Conservation (phyloP, 2,888 invertebrate genomes). For the Euplexia lucipara region DNA sequence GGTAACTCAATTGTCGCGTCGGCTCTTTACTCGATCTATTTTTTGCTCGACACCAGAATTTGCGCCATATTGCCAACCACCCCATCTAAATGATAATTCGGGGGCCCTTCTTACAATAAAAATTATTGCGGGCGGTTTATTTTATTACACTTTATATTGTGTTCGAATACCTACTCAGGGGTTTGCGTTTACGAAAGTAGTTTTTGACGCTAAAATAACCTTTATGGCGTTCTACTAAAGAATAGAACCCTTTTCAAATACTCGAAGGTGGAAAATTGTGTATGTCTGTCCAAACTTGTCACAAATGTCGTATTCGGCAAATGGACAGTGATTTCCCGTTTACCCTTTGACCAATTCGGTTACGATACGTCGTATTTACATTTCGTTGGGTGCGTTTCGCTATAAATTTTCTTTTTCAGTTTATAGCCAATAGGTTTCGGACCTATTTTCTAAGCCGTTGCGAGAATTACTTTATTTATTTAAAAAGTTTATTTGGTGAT, state of each 20-base stretch:
- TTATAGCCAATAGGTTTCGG: conserved; percentile 65
- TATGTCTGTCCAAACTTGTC: conserved; percentile 69
- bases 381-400: conserved; percentile 69
- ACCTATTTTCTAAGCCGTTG: conserved; percentile 12
- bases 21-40: conserved; percentile 78
- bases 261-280: conserved; percentile 38
- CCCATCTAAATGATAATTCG: conserved; percentile 91
- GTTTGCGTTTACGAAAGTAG: conserved; percentile 61
- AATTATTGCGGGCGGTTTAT: conserved; percentile 90
- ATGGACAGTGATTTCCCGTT: conserved; percentile 81
- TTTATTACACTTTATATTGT: conserved; percentile 90
- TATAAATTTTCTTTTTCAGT: conserved; percentile 73
- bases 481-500: not conserved
- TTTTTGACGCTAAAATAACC: conserved; percentile 59
- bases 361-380: conserved; percentile 77
- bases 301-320: conserved; percentile 75
- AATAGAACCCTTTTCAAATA: conserved; percentile 38
- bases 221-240: conserved; percentile 50
- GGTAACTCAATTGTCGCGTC: conserved; percentile 83
- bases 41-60: conserved; percentile 79
- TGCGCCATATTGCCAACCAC: conserved; percentile 87
- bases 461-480: conserved; percentile 19
- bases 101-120: conserved; percentile 89
- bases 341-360: conserved; percentile 82
- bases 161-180: conserved; percentile 79